These are phyloP conservation scores for Dreissena rostriformis DNA, from an alignment of 1,140 invertebrate genomes.

Conservation along the genomic window DNA sequence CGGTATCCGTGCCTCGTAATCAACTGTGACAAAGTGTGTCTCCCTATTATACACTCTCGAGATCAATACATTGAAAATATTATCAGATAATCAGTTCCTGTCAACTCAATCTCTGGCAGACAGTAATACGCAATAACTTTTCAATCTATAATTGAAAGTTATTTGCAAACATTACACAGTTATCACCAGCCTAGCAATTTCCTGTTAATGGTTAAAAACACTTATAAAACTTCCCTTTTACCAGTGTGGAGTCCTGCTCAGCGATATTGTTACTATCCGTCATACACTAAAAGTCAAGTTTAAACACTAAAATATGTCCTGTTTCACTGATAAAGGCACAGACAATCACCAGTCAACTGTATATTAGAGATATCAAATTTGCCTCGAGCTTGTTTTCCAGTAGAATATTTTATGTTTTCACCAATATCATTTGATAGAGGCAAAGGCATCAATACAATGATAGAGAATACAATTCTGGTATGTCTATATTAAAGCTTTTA, in stretches of 20 bases:
- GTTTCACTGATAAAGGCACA: constrained; percentile 45
- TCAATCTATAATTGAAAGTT: constrained; percentile 7
- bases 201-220: constrained; percentile 17
- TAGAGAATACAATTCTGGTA: constrained; percentile 43
- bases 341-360: constrained; percentile 40
- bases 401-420: constrained; percentile 43
- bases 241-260: constrained; percentile 16
- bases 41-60: constrained; percentile 11
- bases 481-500: constrained; percentile 60
- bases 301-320: constrained; percentile 46
- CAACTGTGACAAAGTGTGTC: constrained; percentile 26
- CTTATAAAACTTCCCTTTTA: constrained; percentile 37
- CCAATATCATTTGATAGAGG: constrained; percentile 20
- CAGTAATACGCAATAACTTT: constrained; percentile 37
- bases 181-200: constrained; percentile 37
- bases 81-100: constrained; percentile 56
- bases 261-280: constrained; percentile 15
- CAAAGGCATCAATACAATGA: constrained; percentile 41
- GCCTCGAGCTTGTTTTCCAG: constrained; percentile 18
- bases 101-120: constrained; percentile 3
- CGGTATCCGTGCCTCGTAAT: neutral
- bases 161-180: neutral
- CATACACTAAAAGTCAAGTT: constrained; percentile 44
- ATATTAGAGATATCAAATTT: constrained; percentile 35
- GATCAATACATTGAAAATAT: constrained; percentile 56